These are phyloP conservation scores for Drosophila cardini DNA, from an alignment of 1,140 invertebrate genomes.

Conservation along the genomic window DNA sequence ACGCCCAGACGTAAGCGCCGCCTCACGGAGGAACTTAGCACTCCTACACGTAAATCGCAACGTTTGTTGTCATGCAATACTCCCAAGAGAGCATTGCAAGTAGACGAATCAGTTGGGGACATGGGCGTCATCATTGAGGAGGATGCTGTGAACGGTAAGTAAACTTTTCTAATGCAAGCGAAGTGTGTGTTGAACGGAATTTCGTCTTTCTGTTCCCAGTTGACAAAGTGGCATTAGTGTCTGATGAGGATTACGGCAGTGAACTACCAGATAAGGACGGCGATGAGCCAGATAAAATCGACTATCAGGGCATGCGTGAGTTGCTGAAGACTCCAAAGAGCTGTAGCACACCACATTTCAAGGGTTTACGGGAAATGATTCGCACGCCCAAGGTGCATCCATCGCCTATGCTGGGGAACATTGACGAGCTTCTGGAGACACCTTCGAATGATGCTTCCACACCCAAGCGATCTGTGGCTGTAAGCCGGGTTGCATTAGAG, in stretches of 20 bases:
- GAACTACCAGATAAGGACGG: slow-evolving; percentile 38
- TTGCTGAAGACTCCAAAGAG: slow-evolving; percentile 66
- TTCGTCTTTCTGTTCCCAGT: background rate
- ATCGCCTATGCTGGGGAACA: slow-evolving; percentile 64
- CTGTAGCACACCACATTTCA: slow-evolving; percentile 72
- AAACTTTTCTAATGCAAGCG: background rate
- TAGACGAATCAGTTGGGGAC: slow-evolving; percentile 67
- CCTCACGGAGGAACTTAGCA: slow-evolving; percentile 51
- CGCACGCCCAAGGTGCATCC: slow-evolving; percentile 56
- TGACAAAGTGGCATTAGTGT: slow-evolving; percentile 4
- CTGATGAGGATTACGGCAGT: slow-evolving; percentile 64
- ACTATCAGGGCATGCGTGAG: slow-evolving; percentile 62
- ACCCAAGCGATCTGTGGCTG: slow-evolving; percentile 29
- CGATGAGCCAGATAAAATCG: slow-evolving; percentile 54
- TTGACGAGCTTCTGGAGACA: slow-evolving; percentile 63
- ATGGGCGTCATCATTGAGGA: slow-evolving; percentile 72
- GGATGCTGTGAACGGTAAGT: background rate
- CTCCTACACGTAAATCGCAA: slow-evolving; percentile 53
- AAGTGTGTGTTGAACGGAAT: background rate
- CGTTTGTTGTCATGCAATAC: slow-evolving; percentile 38
- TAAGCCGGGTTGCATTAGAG: slow-evolving; percentile 18
- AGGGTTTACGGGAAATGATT: slow-evolving; percentile 65
- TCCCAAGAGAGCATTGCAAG: slow-evolving; percentile 22
- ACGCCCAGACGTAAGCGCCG: slow-evolving; percentile 60
- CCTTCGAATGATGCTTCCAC: slow-evolving; percentile 18